Percentiles rank a stretch among this genome's conserved stretches.
These are phyloP conservation scores for Caenorhabditis virilis DNA, from an alignment of 2,888 invertebrate genomes.

Conservation along the genomic window DNA sequence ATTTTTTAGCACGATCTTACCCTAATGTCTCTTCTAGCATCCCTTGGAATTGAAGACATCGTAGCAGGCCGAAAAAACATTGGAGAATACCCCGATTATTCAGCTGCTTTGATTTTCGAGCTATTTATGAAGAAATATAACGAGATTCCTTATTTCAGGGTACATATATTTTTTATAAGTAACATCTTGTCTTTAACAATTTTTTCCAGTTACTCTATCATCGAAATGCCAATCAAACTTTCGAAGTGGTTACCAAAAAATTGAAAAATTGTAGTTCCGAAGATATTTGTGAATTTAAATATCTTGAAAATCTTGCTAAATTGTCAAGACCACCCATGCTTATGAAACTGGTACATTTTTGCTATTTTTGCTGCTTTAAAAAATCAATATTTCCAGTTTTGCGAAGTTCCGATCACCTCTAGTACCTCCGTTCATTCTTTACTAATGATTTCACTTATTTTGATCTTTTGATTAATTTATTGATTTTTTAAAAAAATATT, in stretches of 20 bases:
- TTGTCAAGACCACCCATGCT: too few relatives aligned
- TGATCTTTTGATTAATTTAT: too few relatives aligned
- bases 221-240: slow-evolving; percentile 5
- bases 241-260: slow-evolving; percentile 8
- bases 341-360: too few relatives aligned
- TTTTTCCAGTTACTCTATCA: slow-evolving; percentile 12
- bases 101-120: slow-evolving; percentile 14
- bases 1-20: background rate
- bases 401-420: too few relatives aligned
- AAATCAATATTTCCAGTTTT: too few relatives aligned
- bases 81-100: slow-evolving; percentile 25
- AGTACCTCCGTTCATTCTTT: too few relatives aligned
- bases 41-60: background rate
- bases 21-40: background rate
- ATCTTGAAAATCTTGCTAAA: slow-evolving; percentile 14
- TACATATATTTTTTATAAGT: background rate
- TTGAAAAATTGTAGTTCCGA: slow-evolving; percentile 12
- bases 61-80: background rate
- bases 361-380: too few relatives aligned
- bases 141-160: slow-evolving; percentile 6
- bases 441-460: too few relatives aligned
- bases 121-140: slow-evolving; percentile 11
- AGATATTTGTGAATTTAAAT: slow-evolving; percentile 11
- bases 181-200: background rate
- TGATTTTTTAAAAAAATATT: too few relatives aligned